Evolutionary conservation across 2,797 vertebrate genomes (phyloP).

Genomic region (Myotis findleyi): DNA sequence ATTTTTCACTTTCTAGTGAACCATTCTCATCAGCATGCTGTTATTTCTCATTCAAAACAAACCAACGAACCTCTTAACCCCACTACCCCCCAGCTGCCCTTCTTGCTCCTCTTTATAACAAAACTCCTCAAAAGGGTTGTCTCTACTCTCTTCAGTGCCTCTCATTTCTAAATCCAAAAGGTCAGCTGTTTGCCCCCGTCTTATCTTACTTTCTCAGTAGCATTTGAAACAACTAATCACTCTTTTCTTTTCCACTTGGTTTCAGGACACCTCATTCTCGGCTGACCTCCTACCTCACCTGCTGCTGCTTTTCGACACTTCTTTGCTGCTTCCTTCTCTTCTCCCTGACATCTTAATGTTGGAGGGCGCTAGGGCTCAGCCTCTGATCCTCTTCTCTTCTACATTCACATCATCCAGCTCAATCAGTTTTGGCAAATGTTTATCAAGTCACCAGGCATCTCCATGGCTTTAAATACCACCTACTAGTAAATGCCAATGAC

Average conservation of each 20-base stretch:
- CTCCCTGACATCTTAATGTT: not conserved
- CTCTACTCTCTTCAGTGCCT: not conserved
- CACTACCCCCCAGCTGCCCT: not conserved
- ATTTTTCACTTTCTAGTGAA: not conserved
- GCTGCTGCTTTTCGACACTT: not conserved
- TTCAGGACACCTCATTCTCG: not conserved
- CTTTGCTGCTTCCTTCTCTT: not conserved
- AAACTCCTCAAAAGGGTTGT: not conserved
- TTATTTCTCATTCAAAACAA: not conserved
- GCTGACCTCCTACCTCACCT: not conserved
- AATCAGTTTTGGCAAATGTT: not conserved
- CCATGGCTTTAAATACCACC: not conserved
- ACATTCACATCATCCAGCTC: not conserved
- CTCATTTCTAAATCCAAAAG: not conserved
- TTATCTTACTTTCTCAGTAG: not conserved
- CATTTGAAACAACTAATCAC: not conserved
- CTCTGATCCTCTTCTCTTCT: not conserved
- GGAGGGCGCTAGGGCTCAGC: not conserved
- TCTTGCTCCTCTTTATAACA: not conserved
- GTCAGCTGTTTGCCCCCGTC: not conserved
- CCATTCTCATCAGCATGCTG: not conserved
- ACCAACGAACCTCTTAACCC: not conserved
- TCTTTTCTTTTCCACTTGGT: not conserved
- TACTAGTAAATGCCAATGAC: not conserved
- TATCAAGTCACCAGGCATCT: not conserved